Evolutionary conservation across 2,888 invertebrate genomes (phyloP).

Genomic region (Eupithecia dodoneata): DNA sequence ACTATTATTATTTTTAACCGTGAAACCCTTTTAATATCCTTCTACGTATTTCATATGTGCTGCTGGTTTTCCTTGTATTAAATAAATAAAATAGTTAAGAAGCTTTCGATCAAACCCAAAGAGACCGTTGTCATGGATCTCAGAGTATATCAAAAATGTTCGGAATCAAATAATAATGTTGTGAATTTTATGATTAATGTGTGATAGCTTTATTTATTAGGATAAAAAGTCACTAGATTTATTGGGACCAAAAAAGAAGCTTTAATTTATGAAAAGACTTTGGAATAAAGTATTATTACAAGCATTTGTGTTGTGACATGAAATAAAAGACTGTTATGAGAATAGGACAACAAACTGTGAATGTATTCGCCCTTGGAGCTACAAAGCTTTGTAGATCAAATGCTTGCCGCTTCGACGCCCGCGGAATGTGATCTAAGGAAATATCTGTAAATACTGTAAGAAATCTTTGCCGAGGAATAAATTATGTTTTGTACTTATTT

Average conservation of each 20-base stretch:
- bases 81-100: background rate
- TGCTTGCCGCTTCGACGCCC: conserved; percentile 11
- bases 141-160: conserved; percentile 70
- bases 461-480: conserved; percentile 53
- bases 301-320: conserved; percentile 25
- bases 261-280: conserved; percentile 54
- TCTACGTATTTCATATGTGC: too few species aligned
- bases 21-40: too few species aligned
- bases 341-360: conserved; percentile 11
- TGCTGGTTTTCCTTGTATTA: too few species aligned
- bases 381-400: conserved; percentile 11
- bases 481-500: conserved; percentile 56
- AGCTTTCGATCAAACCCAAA: conserved; percentile 38
- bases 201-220: conserved; percentile 72
- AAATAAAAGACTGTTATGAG: conserved; percentile 1
- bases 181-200: conserved; percentile 62
- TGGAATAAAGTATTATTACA: background rate
- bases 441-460: conserved; percentile 53
- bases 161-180: conserved; percentile 57
- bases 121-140: conserved; percentile 68
- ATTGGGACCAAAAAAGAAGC: conserved; percentile 69
- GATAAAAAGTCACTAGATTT: conserved; percentile 56
- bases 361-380: background rate
- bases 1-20: too few species aligned
- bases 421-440: conserved; percentile 15